These are phyloP conservation scores for Pocillopora meandrina DNA, from an alignment of 92 coral and sea anemone species.

Conservation along the genomic window DNA sequence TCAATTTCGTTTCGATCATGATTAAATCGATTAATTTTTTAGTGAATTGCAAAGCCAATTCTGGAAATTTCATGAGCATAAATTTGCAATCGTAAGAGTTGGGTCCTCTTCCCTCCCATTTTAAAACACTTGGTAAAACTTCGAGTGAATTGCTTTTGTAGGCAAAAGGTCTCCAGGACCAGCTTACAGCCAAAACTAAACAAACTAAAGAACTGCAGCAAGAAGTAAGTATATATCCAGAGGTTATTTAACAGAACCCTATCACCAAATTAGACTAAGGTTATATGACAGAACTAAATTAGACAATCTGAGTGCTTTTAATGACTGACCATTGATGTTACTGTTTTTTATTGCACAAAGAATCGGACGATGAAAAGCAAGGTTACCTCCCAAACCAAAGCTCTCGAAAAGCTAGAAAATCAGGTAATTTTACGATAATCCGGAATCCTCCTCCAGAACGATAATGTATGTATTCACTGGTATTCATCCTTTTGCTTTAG, in stretches of 20 bases:
- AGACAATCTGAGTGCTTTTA: too few relatives aligned
- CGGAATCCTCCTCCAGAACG: not conserved
- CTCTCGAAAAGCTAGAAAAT: constrained; percentile 64
- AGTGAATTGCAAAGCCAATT: too few relatives aligned
- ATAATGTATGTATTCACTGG: not conserved
- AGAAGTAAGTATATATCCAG: constrained; percentile 62
- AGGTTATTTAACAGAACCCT: too few relatives aligned
- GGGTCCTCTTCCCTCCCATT: too few relatives aligned
- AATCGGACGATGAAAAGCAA: constrained; percentile 68
- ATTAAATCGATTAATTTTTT: too few relatives aligned
- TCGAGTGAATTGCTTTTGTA: constrained; percentile 1
- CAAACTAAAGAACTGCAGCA: constrained; percentile 88
- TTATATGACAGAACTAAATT: too few relatives aligned
- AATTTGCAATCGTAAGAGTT: too few relatives aligned
- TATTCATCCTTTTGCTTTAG: constrained; percentile 20
- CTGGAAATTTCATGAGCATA: too few relatives aligned
- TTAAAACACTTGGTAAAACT: not conserved
- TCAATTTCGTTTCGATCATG: too few relatives aligned
- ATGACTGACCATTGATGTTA: not conserved
- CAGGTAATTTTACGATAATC: constrained; percentile 45
- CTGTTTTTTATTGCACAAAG: constrained; percentile 22
- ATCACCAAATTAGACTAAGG: too few relatives aligned
- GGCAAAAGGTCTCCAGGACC: constrained; percentile 86
- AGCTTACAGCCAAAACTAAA: constrained; percentile 79
- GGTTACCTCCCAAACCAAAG: constrained; percentile 72